Evolutionary conservation across 2,113 vertebrate species (phyloP).

Genomic region (Mobula birostris): DNA sequence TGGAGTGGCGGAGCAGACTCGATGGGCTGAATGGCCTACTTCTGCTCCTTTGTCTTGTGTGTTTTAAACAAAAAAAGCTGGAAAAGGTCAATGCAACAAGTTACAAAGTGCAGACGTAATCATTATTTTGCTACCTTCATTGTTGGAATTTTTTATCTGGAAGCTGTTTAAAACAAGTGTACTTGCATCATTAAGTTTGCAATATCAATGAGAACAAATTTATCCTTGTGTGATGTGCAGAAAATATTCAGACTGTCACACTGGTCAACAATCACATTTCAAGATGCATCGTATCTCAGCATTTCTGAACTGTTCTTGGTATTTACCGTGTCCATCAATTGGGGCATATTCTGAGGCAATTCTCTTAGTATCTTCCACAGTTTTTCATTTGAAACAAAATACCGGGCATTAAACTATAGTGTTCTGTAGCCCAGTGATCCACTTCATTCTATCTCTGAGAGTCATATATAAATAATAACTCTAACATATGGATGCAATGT

Average conservation of each 20-base stretch:
- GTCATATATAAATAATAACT: background rate
- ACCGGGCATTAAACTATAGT: background rate
- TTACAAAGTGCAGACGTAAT: background rate
- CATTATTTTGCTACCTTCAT: background rate
- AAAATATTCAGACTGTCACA: background rate
- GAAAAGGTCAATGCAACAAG: background rate
- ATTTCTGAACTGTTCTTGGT: background rate
- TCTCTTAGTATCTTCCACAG: background rate
- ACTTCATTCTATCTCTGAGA: background rate
- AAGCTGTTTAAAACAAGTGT: background rate
- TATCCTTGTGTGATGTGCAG: background rate
- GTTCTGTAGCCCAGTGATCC: background rate
- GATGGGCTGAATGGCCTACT: too few relatives aligned
- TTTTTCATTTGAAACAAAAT: background rate
- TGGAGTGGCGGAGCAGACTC: too few relatives aligned
- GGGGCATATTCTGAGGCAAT: background rate
- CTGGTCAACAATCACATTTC: background rate
- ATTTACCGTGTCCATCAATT: background rate
- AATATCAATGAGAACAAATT: background rate
- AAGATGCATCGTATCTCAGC: background rate
- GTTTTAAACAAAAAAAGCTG: background rate
- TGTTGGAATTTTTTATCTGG: background rate
- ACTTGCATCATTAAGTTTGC: background rate
- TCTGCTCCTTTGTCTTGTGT: too few relatives aligned
- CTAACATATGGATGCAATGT: background rate